phyloP scores from a whole-genome alignment of 2,113 vertebrate species.

The Lasiurus cinereus region DNA sequence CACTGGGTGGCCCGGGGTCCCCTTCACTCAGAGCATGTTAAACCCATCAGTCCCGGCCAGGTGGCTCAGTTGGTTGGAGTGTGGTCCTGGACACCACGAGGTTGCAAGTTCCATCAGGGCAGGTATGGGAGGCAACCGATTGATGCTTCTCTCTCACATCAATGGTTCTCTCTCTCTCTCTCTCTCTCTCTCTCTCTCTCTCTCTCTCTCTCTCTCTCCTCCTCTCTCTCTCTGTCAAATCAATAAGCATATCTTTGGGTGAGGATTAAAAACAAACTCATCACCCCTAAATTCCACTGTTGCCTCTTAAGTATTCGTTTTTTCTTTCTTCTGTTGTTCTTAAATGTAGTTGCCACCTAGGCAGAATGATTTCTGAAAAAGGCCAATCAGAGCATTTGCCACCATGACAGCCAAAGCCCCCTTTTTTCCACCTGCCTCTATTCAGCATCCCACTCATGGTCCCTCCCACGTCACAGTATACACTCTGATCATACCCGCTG shows the following conservation, averaged over 20 bases:
- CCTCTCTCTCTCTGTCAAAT: too few species aligned
- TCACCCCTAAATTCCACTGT: not conserved
- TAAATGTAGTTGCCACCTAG: not conserved
- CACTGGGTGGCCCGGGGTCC: not conserved
- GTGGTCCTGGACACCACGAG: not conserved
- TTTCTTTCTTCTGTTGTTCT: not conserved
- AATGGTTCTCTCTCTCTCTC: not conserved
- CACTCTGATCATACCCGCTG: not conserved
- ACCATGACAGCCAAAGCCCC: not conserved
- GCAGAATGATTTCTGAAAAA: not conserved
- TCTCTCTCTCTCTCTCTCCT: too few species aligned
- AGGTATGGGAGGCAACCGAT: not conserved
- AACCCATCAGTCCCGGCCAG: not conserved
- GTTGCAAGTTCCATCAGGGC: not conserved
- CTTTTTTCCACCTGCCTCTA: not conserved
- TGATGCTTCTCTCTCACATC: not conserved
- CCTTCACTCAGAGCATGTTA: not conserved
- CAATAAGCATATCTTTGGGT: too few species aligned
- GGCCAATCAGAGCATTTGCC: not conserved
- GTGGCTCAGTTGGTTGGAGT: not conserved
- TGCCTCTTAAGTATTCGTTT: not conserved
- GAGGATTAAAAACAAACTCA: too few species aligned
- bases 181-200: too few species aligned
- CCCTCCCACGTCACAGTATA: fast-evolving
- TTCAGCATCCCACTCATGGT: fast-evolving